phyloP scores from a whole-genome alignment of 2,888 invertebrate species.

The Andrena chrysosceles region DNA sequence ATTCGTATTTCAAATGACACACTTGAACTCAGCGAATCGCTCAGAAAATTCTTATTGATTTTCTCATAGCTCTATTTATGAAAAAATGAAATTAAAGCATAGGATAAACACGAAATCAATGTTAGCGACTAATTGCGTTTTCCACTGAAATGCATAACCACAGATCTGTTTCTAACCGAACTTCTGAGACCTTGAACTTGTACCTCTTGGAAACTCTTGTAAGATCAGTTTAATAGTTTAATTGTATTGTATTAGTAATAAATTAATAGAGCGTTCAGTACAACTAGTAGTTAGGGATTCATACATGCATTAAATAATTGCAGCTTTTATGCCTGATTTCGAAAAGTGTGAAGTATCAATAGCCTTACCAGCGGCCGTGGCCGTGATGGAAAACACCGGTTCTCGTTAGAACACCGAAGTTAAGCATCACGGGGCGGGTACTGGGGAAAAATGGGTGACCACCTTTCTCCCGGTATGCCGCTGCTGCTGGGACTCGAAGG shows the following conservation, averaged over 20 bases:
- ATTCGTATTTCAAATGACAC: neutral
- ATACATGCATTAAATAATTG: no score
- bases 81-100: neutral
- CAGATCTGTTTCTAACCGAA: neutral
- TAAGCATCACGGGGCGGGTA: no score
- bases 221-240: neutral
- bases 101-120: neutral
- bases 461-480: no score
- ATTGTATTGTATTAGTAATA: neutral
- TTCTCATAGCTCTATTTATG: neutral
- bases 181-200: neutral
- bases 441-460: no score
- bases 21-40: neutral
- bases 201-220: neutral
- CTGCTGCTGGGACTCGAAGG: no score
- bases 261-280: neutral
- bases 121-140: neutral
- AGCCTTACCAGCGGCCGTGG: no score
- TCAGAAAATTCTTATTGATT: neutral
- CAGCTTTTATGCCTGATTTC: no score
- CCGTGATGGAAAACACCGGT: no score
- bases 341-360: no score
- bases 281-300: no score
- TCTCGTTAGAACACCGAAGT: no score
- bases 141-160: neutral